Conservation (phyloP, 1,140 invertebrate genomes). For the Bombus waltoni region DNA sequence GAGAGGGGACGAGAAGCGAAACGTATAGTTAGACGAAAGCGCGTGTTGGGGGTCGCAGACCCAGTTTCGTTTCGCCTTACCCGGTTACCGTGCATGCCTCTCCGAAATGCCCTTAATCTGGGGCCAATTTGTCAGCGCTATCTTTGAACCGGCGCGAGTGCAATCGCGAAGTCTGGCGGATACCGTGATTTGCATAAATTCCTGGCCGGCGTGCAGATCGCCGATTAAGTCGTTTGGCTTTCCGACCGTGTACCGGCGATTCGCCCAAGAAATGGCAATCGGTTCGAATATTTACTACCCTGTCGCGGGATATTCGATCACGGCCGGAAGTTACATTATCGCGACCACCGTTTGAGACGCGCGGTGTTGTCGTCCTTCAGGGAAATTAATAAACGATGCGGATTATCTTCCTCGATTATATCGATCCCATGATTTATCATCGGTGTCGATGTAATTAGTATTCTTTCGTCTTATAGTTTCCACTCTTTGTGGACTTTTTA, state of each 20-base stretch:
- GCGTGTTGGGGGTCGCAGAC: slow-evolving; percentile 62
- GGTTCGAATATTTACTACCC: slow-evolving; percentile 22
- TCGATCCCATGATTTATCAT: background rate
- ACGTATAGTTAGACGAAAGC: slow-evolving; percentile 24
- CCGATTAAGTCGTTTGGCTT: slow-evolving; percentile 61
- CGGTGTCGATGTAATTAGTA: background rate
- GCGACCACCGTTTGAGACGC: background rate
- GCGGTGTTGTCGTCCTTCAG: background rate
- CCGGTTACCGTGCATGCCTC: slow-evolving; percentile 60
- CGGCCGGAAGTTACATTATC: background rate
- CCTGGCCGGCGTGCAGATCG: slow-evolving; percentile 35
- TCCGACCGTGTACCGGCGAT: slow-evolving; percentile 4
- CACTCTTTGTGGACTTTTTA: no score
- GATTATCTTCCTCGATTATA: background rate
- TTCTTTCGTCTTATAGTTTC: background rate
- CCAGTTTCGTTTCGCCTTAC: slow-evolving; percentile 67
- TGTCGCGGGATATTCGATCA: background rate
- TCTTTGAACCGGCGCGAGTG: slow-evolving; percentile 58
- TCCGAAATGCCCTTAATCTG: slow-evolving; percentile 70
- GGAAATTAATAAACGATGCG: background rate
- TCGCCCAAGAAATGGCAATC: slow-evolving; percentile 25
- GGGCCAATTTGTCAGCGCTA: slow-evolving; percentile 71
- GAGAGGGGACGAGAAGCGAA: background rate
- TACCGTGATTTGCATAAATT: slow-evolving; percentile 53
- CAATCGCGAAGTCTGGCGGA: slow-evolving; percentile 45